Evolutionary conservation across 2,888 invertebrate genomes (phyloP), one percentile per base, ranked within the genome.

Genomic region (Himalopsyche anomala): DNA sequence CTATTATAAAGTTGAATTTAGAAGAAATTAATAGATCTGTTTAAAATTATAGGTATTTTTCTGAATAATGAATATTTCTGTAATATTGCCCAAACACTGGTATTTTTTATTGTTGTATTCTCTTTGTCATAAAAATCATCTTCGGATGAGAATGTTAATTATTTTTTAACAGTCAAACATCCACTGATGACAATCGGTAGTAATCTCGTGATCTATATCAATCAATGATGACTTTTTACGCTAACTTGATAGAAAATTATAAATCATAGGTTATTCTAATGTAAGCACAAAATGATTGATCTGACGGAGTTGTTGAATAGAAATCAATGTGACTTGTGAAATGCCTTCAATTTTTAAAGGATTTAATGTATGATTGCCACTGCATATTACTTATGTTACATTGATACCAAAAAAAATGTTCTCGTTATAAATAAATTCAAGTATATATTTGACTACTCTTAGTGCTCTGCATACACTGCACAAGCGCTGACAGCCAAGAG

Each of bases 311-410:
- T 62, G n/a, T n/a, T 62, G 9, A 28, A 19, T 9, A 19, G 19
- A 62, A 62, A 62, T 62, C 62, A 62, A 62, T 62, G 62, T 62
- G 62, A 62, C 62, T 62, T 62, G 62, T 11, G 62, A 62, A 62
- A 62, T 62, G 62, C 62, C 62, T 62, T 62, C 62, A 62, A 62
- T 62, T 62, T 62, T 62, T 62, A 62, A 62, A 62, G 62, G 62
- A 62, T 62, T 62, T 62, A 19, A 19, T 62, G 62, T n/a, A 19
- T 8, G 62, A 62, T 62, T n/a, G 28, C 62, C 19, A 11, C 62
- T 5, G 19, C 28, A 62, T 62, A 19, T 62, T 19, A 19, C 4
- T 11, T 62, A n/a, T 62, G 6, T 62, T 62, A 62, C 6, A 62
- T 2, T 19, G 5, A 62, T 62, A 62, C 28, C n/a, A 62, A 28